Evolutionary conservation across 2,797 vertebrate genomes (phyloP).

Genomic region (Diglossa cyanea): DNA sequence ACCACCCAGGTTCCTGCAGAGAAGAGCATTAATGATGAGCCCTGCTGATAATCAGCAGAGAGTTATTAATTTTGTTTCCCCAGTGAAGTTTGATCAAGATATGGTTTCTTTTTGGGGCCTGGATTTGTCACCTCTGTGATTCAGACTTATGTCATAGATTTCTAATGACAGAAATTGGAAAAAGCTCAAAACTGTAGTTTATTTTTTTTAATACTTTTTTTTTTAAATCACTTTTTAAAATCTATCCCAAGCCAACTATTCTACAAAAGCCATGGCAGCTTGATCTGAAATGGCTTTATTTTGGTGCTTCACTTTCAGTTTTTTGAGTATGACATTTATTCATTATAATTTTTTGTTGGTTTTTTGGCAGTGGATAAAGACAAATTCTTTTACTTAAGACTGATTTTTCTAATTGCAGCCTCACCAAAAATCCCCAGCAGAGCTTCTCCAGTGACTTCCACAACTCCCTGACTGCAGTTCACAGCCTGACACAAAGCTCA

Average conservation of each 20-base stretch:
- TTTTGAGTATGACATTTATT: background rate
- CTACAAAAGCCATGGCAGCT: background rate
- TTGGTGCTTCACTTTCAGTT: background rate
- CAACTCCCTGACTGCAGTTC: too few species aligned
- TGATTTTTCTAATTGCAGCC: background rate
- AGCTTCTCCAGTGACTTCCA: background rate
- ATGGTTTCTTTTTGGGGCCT: background rate
- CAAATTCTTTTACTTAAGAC: background rate
- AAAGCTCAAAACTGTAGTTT: background rate
- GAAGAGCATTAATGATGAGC: background rate
- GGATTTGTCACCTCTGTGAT: background rate
- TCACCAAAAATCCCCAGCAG: background rate
- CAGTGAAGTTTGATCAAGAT: background rate
- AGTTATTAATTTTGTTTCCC: background rate
- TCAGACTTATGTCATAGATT: background rate
- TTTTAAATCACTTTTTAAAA: background rate
- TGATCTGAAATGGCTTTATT: background rate
- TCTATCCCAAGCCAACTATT: background rate
- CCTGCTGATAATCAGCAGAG: background rate
- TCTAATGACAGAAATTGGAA: background rate
- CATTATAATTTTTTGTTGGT: rapidly evolving
- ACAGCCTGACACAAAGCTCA: background rate
- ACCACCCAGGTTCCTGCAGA: background rate
- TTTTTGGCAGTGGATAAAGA: background rate
- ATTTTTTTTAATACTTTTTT: background rate